Evolutionary conservation across 2,888 invertebrate species (phyloP), one percentile per base, ranked within the genome.

Genomic region (Seira musarum): DNA sequence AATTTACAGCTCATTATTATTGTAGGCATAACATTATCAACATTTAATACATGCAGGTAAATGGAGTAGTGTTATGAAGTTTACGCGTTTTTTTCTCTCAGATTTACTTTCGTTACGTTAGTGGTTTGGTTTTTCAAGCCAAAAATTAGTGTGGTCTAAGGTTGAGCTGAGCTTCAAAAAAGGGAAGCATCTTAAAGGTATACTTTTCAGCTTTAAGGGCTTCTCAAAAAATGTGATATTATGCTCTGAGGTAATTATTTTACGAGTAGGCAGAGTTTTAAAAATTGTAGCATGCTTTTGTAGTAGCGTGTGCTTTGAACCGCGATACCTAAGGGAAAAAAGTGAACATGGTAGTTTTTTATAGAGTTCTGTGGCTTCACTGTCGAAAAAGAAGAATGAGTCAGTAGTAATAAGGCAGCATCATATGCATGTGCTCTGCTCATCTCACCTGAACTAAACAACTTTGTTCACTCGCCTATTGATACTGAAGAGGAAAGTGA

Each of bases 61-160:
- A 64, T 65, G 35, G 49, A 66, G 65, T 66, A 73, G 60, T 69
- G 13, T 8, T 40, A 40, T 40, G 40, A 40, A 40, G 6, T 40
- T 40, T 74, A n/a, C n/a, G 66, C 66, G 66, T 61, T 63, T 40
- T 40, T 40, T 40, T 13, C 13, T 40, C 40, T 80, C 74, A 80
- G 80, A 80, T 80, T 80, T 75, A 80, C 80, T 80, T 80, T 80
- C 80, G 73, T 80, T 80, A 57, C 73, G n/a, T n/a, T 74, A 73
- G 80, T 76, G 17, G 10, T 64, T 76, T 64, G 53, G 22, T 46
- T 40, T 40, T n/a, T 65, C 25, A 63, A 77, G 30, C 53, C 57
- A 24, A 75, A 73, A 80, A 80, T 69, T 74, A 74, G 79, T 79
- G 73, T 40, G 71, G 78, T 71, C 25, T 69, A 25, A 63, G 19